Conservation (phyloP, 2,888 invertebrate genomes). For the Physocephala rufipes region DNA sequence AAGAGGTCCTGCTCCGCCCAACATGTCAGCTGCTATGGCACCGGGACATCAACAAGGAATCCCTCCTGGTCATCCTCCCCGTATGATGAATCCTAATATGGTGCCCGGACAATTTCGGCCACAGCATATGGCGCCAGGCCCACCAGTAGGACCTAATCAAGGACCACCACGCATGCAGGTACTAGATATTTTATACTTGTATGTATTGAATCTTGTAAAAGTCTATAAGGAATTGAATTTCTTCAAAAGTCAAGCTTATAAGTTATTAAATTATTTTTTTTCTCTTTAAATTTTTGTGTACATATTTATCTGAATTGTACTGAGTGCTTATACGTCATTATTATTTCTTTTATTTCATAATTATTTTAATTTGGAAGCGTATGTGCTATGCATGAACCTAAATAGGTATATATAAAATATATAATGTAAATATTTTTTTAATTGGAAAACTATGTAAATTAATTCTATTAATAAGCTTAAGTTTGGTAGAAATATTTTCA, state of each 20-base stretch:
- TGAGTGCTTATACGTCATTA: constrained; percentile 53
- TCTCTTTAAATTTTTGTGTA: constrained; percentile 19
- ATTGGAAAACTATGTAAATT: no score
- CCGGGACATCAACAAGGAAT: constrained; percentile 67
- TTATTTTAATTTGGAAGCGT: constrained; percentile 6
- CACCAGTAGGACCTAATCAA: constrained; percentile 70
- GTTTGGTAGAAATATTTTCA: no score
- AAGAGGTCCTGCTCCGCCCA: constrained; percentile 66
- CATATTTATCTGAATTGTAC: constrained; percentile 60
- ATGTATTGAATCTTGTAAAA: constrained; percentile 22
- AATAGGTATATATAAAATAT: constrained; percentile 44
- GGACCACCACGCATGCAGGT: constrained; percentile 73
- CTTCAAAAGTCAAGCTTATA: constrained; percentile 12
- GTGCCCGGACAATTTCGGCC: constrained; percentile 71
- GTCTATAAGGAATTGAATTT: neutral
- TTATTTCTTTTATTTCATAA: constrained; percentile 34
- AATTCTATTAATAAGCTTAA: no score
- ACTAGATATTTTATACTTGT: constrained; percentile 43
- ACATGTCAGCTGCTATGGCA: constrained; percentile 64
- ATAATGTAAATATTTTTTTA: constrained; percentile 4
- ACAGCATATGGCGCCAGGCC: constrained; percentile 69
- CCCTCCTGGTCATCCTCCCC: constrained; percentile 68
- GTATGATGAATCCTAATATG: constrained; percentile 71
- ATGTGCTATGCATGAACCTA: constrained; percentile 45
- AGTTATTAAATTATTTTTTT: constrained; percentile 12